Evolutionary conservation across 2,113 vertebrate species (phyloP).

Genomic region (Pipra filicauda): DNA sequence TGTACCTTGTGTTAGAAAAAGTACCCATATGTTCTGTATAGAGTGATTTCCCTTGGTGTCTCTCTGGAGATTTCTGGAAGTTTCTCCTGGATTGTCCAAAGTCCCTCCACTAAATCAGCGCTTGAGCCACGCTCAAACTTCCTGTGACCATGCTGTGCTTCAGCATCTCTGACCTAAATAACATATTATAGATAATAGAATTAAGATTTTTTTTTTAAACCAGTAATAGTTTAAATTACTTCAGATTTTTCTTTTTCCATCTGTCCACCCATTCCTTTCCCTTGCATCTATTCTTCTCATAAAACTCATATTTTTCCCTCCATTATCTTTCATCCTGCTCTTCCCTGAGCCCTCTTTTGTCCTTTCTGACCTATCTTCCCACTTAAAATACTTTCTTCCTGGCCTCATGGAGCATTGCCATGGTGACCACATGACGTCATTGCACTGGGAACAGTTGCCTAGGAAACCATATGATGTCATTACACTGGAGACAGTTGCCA

Average conservation of each 20-base stretch:
- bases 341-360: background rate
- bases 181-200: background rate
- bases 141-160: background rate
- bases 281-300: background rate
- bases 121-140: background rate
- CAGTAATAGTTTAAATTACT: background rate
- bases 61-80: background rate
- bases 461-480: conserved; percentile 67
- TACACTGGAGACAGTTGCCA: conserved; percentile 43
- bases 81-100: background rate
- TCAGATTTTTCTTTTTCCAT: background rate
- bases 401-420: conserved; percentile 44
- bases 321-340: background rate
- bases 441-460: conserved; percentile 43
- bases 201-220: background rate
- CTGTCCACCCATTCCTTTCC: background rate
- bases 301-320: background rate
- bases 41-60: background rate
- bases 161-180: background rate
- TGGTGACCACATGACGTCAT: conserved; percentile 61
- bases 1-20: background rate
- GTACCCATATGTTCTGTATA: rapidly evolving
- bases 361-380: conserved; percentile 17
- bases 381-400: conserved; percentile 20
- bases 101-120: background rate